Evolutionary conservation across 2,797 vertebrate genomes (phyloP).

Genomic region (Gymnopithys bicolor): DNA sequence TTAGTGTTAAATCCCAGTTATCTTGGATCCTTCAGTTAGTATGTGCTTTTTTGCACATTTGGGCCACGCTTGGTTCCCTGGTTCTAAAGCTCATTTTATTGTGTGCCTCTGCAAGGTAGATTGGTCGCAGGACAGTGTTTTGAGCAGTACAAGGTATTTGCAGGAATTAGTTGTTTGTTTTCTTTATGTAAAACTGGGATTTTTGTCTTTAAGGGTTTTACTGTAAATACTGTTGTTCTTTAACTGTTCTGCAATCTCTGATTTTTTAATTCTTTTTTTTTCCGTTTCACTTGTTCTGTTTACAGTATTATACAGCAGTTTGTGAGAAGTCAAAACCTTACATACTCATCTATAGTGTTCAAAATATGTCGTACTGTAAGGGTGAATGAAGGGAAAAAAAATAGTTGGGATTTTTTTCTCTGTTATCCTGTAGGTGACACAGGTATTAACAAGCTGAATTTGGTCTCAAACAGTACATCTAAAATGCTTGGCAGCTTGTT

Average conservation of each 20-base stretch:
- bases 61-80: background rate
- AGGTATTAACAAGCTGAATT: background rate
- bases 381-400: background rate
- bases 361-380: background rate
- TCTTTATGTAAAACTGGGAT: background rate
- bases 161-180: background rate
- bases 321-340: background rate
- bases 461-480: background rate
- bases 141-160: background rate
- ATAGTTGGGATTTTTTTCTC: background rate
- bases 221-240: background rate
- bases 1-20: background rate
- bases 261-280: background rate
- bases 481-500: background rate
- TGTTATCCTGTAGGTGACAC: background rate
- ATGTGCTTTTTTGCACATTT: background rate
- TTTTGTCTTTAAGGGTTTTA: background rate
- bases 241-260: background rate
- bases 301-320: background rate
- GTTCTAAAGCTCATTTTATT: background rate
- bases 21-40: background rate
- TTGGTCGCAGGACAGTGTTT: background rate
- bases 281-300: background rate
- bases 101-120: background rate
- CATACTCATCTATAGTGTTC: background rate